Conservation (phyloP, 2,797 vertebrate genomes). For the Diplodus sargus region DNA sequence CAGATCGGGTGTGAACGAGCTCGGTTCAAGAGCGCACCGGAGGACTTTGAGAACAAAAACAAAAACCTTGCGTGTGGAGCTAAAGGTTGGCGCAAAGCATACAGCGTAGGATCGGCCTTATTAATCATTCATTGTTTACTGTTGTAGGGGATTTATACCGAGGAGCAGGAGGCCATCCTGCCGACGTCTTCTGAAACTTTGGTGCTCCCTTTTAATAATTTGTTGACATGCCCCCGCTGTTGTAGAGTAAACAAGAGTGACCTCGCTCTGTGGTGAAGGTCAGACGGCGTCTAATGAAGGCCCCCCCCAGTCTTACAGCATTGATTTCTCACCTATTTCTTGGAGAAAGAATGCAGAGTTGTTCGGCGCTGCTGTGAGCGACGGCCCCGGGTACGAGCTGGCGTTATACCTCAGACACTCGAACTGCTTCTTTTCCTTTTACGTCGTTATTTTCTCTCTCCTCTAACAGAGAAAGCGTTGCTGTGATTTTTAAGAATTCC, state of each 20-base stretch:
- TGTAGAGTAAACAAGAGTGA: slow-evolving; percentile 80
- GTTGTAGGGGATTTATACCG: slow-evolving; percentile 68
- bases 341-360: slow-evolving; percentile 58
- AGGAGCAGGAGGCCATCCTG: slow-evolving; percentile 64
- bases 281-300: slow-evolving; percentile 80
- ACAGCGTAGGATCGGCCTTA: slow-evolving; percentile 54
- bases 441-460: slow-evolving; percentile 55
- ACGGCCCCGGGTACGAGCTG: slow-evolving; percentile 58
- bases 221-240: slow-evolving; percentile 80
- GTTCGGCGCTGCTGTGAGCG: slow-evolving; percentile 65
- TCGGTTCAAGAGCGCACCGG: background rate
- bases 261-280: slow-evolving; percentile 77
- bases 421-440: slow-evolving; percentile 49
- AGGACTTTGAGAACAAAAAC: background rate
- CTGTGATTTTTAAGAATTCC: slow-evolving; percentile 36
- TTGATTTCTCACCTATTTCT: slow-evolving; percentile 76
- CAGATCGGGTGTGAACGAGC: slow-evolving; percentile 19
- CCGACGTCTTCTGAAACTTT: slow-evolving; percentile 71
- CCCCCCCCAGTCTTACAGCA: slow-evolving; percentile 65
- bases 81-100: slow-evolving; percentile 47
- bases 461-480: background rate
- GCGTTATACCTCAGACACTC: slow-evolving; percentile 55
- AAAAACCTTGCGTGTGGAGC: slow-evolving; percentile 32
- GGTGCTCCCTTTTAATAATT: slow-evolving; percentile 75
- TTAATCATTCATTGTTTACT: slow-evolving; percentile 84